Conservation (phyloP, 1,140 invertebrate genomes). For the Leptoteleia sp. region DNA sequence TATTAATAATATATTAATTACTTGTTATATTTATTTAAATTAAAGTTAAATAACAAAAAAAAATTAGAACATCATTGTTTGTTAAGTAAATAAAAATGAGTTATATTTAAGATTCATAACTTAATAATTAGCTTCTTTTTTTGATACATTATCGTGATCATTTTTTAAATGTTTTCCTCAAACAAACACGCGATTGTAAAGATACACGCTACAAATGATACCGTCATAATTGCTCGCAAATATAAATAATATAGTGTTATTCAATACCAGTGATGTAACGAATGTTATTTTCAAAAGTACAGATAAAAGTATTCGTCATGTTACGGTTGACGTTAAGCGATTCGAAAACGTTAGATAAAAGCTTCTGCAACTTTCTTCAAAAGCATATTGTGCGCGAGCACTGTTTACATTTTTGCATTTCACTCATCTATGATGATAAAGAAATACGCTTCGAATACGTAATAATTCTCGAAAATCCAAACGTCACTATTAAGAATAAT, state of each 20-base stretch:
- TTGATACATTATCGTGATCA: no score
- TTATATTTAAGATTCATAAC: no score
- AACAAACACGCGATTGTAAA: no score
- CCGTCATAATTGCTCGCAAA: constrained; percentile 6
- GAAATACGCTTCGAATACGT: constrained; percentile 4
- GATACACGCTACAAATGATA: no score
- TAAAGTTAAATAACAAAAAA: no score
- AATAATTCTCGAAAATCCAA: background rate
- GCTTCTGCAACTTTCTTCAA: constrained; percentile 43
- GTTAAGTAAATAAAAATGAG: no score
- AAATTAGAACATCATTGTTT: no score
- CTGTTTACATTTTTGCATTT: constrained; percentile 36
- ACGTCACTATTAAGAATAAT: no score
- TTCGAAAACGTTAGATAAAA: constrained; percentile 51
- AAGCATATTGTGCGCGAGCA: constrained; percentile 21
- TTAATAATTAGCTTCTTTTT: no score
- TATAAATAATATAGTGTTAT: constrained; percentile 1
- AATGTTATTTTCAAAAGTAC: background rate
- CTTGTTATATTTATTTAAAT: no score
- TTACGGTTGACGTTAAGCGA: constrained; percentile 38
- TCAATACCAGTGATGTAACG: constrained; percentile 11
- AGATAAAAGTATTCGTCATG: constrained; percentile 22
- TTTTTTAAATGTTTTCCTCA: no score
- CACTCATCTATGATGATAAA: constrained; percentile 25
- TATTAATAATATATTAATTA: no score